Evolutionary conservation across 1,140 invertebrate genomes (phyloP).

Genomic region (Spodoptera frugiperda): DNA sequence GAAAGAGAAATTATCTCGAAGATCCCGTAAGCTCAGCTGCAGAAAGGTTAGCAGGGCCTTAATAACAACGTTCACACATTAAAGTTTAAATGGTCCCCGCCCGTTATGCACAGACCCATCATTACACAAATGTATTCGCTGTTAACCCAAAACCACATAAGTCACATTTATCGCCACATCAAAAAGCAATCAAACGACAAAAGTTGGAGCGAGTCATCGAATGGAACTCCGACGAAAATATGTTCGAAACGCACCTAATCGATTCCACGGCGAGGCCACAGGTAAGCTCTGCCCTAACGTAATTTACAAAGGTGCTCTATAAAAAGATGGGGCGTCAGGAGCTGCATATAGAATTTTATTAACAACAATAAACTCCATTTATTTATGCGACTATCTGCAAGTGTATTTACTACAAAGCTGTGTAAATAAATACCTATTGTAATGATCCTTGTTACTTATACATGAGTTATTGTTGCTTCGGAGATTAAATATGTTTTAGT

Average conservation of each 20-base stretch:
- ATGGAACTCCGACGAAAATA: slow-evolving; percentile 64
- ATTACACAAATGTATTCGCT: slow-evolving; percentile 77
- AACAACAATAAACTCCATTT: slow-evolving; percentile 54
- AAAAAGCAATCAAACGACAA: slow-evolving; percentile 84
- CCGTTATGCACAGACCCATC: slow-evolving; percentile 77
- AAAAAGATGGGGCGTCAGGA: slow-evolving; percentile 55
- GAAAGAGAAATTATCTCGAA: not conserved
- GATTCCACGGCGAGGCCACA: slow-evolving; percentile 65
- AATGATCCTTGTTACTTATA: slow-evolving; percentile 25
- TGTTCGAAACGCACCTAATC: slow-evolving; percentile 74
- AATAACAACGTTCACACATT: slow-evolving; percentile 81
- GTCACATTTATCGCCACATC: slow-evolving; percentile 84
- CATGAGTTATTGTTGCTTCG: slow-evolving; percentile 18
- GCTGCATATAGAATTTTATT: slow-evolving; percentile 53
- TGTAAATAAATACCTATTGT: slow-evolving; percentile 41
- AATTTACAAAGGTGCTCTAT: slow-evolving; percentile 59
- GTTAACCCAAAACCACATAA: slow-evolving; percentile 80
- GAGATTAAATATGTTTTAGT: slow-evolving; percentile 15
- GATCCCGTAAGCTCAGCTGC: not conserved
- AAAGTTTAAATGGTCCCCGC: slow-evolving; percentile 66
- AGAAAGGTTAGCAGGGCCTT: slow-evolving; percentile 60
- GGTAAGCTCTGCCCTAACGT: slow-evolving; percentile 65
- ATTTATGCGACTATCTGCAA: slow-evolving; percentile 45
- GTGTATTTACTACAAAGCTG: slow-evolving; percentile 19
- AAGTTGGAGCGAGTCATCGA: slow-evolving; percentile 70